Evolutionary conservation across 2,113 vertebrate species (phyloP).

Genomic region (Fregata magnificens): DNA sequence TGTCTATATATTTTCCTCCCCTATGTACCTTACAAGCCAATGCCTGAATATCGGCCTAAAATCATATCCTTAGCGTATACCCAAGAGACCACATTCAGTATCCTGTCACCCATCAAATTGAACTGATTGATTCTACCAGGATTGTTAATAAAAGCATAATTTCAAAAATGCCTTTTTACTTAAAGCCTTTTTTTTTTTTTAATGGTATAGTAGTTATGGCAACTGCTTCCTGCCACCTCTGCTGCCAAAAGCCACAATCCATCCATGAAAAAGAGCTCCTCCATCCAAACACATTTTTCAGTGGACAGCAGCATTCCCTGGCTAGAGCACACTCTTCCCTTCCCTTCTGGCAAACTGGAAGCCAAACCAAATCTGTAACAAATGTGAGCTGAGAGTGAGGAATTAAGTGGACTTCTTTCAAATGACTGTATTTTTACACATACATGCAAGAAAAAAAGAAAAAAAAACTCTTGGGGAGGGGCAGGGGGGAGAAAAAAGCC

Average conservation of each 20-base stretch:
- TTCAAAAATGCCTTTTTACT: conserved; percentile 13
- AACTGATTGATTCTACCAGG: conserved; percentile 11
- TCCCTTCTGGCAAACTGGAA: conserved; percentile 40
- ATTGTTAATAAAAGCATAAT: background rate
- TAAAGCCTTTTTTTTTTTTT: background rate
- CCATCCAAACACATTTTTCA: conserved; percentile 64
- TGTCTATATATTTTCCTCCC: conserved; percentile 31
- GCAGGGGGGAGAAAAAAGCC: background rate
- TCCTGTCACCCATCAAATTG: background rate
- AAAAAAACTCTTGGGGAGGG: background rate
- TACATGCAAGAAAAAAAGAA: background rate
- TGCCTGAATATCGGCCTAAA: conserved; percentile 16
- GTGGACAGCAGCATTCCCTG: conserved; percentile 66
- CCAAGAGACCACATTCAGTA: background rate
- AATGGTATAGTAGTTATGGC: conserved; percentile 54
- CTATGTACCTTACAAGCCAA: conserved; percentile 15
- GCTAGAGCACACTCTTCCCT: conserved; percentile 37
- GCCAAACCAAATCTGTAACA: conserved; percentile 56
- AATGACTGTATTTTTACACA: conserved; percentile 18
- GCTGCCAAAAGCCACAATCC: conserved; percentile 65
- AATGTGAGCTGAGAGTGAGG: conserved; percentile 39
- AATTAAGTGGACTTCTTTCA: conserved; percentile 49
- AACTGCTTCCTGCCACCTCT: conserved; percentile 59
- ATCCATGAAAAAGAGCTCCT: conserved; percentile 53
- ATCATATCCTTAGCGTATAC: background rate